These are phyloP conservation scores for Tipula lateralis DNA, from an alignment of 2,888 invertebrate genomes.

Conservation along the genomic window DNA sequence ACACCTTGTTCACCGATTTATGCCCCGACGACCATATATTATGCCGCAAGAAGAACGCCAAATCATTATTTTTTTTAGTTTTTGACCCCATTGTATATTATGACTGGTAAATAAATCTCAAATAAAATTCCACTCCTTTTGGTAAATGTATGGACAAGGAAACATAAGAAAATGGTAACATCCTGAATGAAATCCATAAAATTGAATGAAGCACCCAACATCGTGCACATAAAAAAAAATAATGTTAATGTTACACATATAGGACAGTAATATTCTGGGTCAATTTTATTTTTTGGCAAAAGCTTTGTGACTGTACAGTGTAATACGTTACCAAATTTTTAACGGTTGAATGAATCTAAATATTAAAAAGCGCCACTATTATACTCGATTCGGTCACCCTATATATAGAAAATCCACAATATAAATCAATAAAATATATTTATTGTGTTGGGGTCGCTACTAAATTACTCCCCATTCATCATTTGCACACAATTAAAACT, in stretches of 20 bases:
- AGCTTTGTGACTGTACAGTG: neutral
- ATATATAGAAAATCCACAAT: neutral
- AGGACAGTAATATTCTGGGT: slow-evolving; percentile 5
- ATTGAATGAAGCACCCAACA: neutral
- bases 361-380: too few species aligned
- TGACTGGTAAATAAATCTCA: neutral
- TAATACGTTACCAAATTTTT: neutral
- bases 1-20: neutral
- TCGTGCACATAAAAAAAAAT: neutral
- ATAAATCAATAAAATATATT: neutral
- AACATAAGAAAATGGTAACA: neutral
- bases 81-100: neutral
- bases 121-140: neutral
- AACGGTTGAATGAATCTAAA: neutral
- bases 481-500: neutral
- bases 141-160: neutral
- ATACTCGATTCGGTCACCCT: too few species aligned
- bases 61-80: neutral
- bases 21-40: neutral
- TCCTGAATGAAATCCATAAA: slow-evolving; percentile 19
- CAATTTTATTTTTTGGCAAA: neutral
- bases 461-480: neutral
- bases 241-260: neutral
- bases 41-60: neutral
- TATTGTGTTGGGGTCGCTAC: neutral